A percentile compares a stretch with the other conserved stretches of the same genome.
Conservation (phyloP, 92 coral and sea anemone species). For the Diadumene lineata region DNA sequence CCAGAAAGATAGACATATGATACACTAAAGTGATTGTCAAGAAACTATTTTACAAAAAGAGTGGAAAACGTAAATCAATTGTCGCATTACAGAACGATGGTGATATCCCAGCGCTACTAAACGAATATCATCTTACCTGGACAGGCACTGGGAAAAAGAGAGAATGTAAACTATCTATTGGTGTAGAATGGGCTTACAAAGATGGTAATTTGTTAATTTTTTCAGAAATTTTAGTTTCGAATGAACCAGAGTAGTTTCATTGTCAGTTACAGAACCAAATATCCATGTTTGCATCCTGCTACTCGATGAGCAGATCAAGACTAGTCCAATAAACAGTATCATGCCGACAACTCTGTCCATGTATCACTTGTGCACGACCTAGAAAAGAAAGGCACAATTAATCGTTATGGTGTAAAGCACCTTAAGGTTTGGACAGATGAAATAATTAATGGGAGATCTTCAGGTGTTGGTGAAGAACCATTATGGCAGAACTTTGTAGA, state of each 20-base stretch:
- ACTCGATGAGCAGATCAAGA: slow-evolving; percentile 17
- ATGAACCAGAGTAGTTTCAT: not conserved
- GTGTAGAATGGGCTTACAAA: slow-evolving; percentile 32
- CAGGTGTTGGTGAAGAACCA: slow-evolving; percentile 47
- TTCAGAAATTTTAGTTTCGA: not conserved
- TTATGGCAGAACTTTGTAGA: slow-evolving; percentile 34
- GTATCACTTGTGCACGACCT: slow-evolving; percentile 29
- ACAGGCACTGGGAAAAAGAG: slow-evolving; percentile 16
- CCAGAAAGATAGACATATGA: slow-evolving; percentile 37
- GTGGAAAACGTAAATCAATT: slow-evolving; percentile 24
- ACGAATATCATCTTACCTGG: slow-evolving; percentile 26
- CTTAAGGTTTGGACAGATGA: slow-evolving; percentile 43
- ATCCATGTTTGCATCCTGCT: not conserved
- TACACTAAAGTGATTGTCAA: slow-evolving; percentile 3
- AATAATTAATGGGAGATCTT: slow-evolving; percentile 27
- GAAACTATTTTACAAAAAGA: slow-evolving; percentile 29
- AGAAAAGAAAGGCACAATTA: slow-evolving; percentile 35
- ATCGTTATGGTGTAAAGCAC: slow-evolving; percentile 34
- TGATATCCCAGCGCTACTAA: slow-evolving; percentile 34
- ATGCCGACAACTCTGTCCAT: too few species aligned
- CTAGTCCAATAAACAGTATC: slow-evolving; percentile 34
- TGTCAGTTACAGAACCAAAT: too few species aligned
- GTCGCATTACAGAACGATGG: slow-evolving; percentile 20
- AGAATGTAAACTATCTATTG: not conserved
- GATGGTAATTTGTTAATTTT: not conserved